Base-by-base conservation (phyloP, 2,888 invertebrate species). In the Pollenia labialis region DNA sequence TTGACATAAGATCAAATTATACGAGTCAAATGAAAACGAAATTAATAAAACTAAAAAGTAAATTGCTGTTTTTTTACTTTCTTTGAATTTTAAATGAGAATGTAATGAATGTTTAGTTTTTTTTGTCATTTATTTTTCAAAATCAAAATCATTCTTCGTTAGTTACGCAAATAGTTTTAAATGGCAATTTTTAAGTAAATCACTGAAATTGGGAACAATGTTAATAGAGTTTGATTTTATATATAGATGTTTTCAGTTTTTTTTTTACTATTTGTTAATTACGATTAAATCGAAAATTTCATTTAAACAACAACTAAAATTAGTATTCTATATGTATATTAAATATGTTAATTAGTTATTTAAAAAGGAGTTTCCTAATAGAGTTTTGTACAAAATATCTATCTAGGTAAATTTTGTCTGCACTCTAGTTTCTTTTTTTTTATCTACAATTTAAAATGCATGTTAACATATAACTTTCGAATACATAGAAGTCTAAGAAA, bases 201-300 rank as follows among this genome's bases (percentile, higher is more conserved):
- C 92, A 92, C 92, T 90, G 90, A 91, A 93, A 93, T 92, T 93
- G 93, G 92, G 92, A 92, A 93, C 89, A 91, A 92, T 91, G 91
- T 91, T 92, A 90, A 89, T 74, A 82, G 69, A 32, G 76, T 64
- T 82, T 44, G 11, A 64, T 64, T 68, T 81, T 81, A 7, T 62
- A 32, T 32, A 48, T 69, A 40, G 87, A 88, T 42, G 46, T 64
- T 54, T 83, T 79, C 71, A 56, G 76, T 68, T 83, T 18, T 69
- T 69, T 23, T 76, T 56, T 50, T 48, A 11, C 48, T 52, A 23
- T 50, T 18, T 32, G 32, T 86, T 62, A 32, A 44, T 10, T 81
- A 71, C 75, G 71, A 60, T 44, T 81, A 69, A 85, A 82, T 85
- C 79, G 85, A 82, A 85, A 82, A 82, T 77, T 85, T 85, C 81